Conservation (phyloP, 1,140 invertebrate genomes). For the Gryllus bimaculatus region DNA sequence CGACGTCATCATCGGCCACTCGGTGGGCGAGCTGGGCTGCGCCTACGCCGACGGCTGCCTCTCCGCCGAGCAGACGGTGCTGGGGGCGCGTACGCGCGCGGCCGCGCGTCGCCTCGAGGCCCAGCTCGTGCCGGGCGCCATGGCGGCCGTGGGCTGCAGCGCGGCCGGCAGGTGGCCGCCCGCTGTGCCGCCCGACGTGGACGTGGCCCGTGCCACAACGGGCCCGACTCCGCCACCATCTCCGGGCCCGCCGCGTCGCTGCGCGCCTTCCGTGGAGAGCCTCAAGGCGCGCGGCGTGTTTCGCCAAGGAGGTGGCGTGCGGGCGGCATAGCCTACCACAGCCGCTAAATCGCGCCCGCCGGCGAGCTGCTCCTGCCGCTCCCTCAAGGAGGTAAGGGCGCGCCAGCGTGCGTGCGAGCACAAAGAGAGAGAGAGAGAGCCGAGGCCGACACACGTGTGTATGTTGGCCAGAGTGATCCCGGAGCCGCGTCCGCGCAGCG, state of each 20-base stretch:
- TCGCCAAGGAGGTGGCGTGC: conserved; percentile 57
- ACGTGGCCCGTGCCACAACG: conserved; percentile 65
- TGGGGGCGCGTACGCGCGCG: conserved; percentile 51
- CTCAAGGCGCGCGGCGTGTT: conserved; percentile 46
- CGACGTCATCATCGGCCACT: conserved; percentile 61
- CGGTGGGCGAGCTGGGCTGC: conserved; percentile 56
- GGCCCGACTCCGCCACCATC: conserved; percentile 55
- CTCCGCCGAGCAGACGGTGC: conserved; percentile 53
- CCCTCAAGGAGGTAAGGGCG: conserved; percentile 53
- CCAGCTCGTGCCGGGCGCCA: conserved; percentile 43
- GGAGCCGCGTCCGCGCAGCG: conserved; percentile 39
- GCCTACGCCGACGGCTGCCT: conserved; percentile 62
- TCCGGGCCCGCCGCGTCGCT: conserved; percentile 54
- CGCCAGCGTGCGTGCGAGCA: too few relatives aligned
- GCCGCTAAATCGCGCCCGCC: conserved; percentile 62
- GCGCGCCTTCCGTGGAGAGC: conserved; percentile 32
- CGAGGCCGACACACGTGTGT: too few relatives aligned
- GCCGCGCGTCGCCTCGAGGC: conserved; percentile 44
- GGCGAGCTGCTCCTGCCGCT: conserved; percentile 61
- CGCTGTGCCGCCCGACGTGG: conserved; percentile 43
- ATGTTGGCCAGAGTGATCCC: conserved; percentile 39
- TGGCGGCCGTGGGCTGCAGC: conserved; percentile 41
- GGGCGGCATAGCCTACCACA: conserved; percentile 65
- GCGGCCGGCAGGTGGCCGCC: too few relatives aligned
- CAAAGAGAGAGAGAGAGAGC: too few relatives aligned